Conservation (phyloP, 1,140 invertebrate genomes). For the Octopus sinensis region DNA sequence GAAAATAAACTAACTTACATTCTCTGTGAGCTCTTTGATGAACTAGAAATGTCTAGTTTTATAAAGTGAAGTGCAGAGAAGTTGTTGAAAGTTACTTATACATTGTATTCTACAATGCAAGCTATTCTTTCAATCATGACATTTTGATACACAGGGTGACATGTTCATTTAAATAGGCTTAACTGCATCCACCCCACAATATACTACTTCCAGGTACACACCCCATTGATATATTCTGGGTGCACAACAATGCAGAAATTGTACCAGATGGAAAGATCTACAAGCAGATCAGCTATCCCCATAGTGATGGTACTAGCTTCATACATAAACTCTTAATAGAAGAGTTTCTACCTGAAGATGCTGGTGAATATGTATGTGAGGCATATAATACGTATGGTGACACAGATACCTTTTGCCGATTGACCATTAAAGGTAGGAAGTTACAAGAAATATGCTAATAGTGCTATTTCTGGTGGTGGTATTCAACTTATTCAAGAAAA, state of each 20-base stretch:
- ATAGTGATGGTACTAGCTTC: constrained; percentile 68
- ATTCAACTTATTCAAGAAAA: too few species aligned
- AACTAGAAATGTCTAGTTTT: too few species aligned
- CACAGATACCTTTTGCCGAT: constrained; percentile 61
- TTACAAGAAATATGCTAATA: neutral
- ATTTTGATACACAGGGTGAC: too few species aligned
- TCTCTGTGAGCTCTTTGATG: too few species aligned
- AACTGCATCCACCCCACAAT: too few species aligned
- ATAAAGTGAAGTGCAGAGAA: too few species aligned
- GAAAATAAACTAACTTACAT: too few species aligned
- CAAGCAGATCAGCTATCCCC: constrained; percentile 22
- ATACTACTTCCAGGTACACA: constrained; percentile 57
- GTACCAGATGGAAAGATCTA: constrained; percentile 29
- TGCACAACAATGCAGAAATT: constrained; percentile 48
- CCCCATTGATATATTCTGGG: constrained; percentile 60
- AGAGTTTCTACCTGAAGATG: constrained; percentile 90
- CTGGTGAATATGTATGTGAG: constrained; percentile 91
- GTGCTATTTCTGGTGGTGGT: too few species aligned
- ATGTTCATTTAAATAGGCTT: too few species aligned
- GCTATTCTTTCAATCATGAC: too few species aligned
- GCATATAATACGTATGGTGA: constrained; percentile 93
- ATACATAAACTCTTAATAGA: constrained; percentile 86
- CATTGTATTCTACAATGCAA: too few species aligned
- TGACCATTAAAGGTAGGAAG: constrained; percentile 39
- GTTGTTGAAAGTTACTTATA: too few species aligned